Evolutionary conservation across 2,113 vertebrate species (phyloP).

Genomic region (Pao palembangensis): DNA sequence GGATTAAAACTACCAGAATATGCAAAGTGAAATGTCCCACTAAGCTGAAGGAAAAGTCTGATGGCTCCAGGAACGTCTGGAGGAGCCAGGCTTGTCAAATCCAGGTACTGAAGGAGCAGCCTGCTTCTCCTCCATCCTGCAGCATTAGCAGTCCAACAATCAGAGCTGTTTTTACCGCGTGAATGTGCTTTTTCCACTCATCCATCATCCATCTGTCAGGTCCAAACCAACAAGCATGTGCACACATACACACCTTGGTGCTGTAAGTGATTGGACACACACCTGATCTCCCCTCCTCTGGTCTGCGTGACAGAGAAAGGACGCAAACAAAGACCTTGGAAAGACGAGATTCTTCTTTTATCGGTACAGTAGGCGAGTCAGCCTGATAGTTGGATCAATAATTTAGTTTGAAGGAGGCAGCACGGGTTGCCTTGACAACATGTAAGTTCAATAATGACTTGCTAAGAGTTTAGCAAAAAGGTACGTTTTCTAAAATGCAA

Average conservation of each 20-base stretch:
- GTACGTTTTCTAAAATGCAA: too few species aligned
- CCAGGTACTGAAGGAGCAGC: conserved; percentile 3
- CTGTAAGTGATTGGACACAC: conserved; percentile 17
- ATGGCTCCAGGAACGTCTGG: conserved; percentile 4
- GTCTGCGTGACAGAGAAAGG: conserved; percentile 12
- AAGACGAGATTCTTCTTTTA: conserved; percentile 49
- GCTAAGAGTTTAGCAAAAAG: too few species aligned
- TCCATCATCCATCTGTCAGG: conserved; percentile 1
- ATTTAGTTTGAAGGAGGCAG: background rate
- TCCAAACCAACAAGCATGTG: conserved; percentile 6
- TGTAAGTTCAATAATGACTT: too few species aligned
- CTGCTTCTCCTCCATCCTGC: conserved; percentile 1
- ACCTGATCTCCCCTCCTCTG: conserved; percentile 29
- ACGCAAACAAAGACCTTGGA: conserved; percentile 34
- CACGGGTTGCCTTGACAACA: background rate
- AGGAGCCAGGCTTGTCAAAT: conserved; percentile 30
- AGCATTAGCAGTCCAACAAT: conserved; percentile 13
- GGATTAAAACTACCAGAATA: too few species aligned
- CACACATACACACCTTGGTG: conserved; percentile 4
- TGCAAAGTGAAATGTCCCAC: too few species aligned
- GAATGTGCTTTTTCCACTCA: conserved; percentile 4
- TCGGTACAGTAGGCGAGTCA: conserved; percentile 29
- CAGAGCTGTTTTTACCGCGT: conserved; percentile 5
- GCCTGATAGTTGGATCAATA: conserved; percentile 25
- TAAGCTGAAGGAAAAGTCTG: conserved; percentile 2